These are phyloP conservation scores for Pedetes capensis DNA, from an alignment of 2,113 vertebrate genomes.

Conservation along the genomic window DNA sequence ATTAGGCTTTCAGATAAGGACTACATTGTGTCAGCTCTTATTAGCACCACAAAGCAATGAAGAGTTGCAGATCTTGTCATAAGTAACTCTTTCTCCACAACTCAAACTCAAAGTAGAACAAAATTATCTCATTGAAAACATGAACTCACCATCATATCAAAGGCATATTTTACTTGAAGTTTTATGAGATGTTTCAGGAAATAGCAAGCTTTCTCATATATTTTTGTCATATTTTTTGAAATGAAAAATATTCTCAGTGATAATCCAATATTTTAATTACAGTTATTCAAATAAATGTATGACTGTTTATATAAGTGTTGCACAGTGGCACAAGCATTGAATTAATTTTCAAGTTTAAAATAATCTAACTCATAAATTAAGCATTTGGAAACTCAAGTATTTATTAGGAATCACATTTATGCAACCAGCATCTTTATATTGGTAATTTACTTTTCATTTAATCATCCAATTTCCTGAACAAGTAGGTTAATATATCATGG, in stretches of 20 bases:
- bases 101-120: neutral
- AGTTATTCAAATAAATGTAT: constrained; percentile 1
- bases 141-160: neutral
- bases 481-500: neutral
- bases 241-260: neutral
- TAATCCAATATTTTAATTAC: neutral
- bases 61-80: neutral
- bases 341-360: constrained; percentile 30
- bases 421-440: neutral
- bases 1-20: neutral
- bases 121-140: neutral
- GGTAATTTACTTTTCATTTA: constrained; percentile 11
- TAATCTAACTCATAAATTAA: constrained; percentile 16
- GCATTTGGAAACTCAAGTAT: neutral
- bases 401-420: constrained; percentile 10
- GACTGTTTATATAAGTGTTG: neutral
- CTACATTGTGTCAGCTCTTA: neutral
- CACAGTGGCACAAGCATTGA: neutral
- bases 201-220: neutral
- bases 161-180: neutral
- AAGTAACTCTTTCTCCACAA: neutral
- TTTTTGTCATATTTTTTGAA: too few species aligned
- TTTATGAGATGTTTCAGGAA: neutral
- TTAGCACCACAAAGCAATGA: neutral
- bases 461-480: neutral